A percentile compares a stretch with the other conserved stretches of the same genome.
Evolutionary conservation across 2,888 invertebrate genomes (phyloP).

Genomic region (Napeogenes inachia): DNA sequence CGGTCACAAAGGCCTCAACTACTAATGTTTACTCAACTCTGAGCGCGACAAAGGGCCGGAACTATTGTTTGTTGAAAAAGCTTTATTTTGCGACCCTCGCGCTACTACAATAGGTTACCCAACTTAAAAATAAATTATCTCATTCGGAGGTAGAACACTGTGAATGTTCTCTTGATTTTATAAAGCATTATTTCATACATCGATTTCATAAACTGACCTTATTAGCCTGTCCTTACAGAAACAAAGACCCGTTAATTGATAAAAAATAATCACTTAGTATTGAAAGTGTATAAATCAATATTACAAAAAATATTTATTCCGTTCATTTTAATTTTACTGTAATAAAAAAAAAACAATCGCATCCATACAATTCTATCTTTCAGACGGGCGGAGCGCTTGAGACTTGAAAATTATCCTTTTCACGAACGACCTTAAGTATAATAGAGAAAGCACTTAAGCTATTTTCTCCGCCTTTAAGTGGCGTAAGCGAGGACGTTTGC

Average conservation of each 20-base stretch:
- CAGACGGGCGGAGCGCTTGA: constrained; percentile 57
- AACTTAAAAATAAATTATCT: constrained; percentile 76
- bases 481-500: constrained; percentile 75
- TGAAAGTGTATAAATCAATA: too few relatives aligned
- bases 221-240: too few relatives aligned
- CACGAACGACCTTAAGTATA: constrained; percentile 76
- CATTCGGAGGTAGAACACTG: constrained; percentile 48
- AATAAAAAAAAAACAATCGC: constrained; percentile 23
- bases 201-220: too few relatives aligned
- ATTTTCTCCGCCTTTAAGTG: constrained; percentile 78
- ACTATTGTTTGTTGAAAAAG: constrained; percentile 77
- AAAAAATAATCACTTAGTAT: too few relatives aligned
- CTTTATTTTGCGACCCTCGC: constrained; percentile 75
- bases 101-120: constrained; percentile 74
- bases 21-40: constrained; percentile 76
- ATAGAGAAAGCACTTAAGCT: constrained; percentile 78
- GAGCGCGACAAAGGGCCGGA: constrained; percentile 75
- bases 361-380: constrained; percentile 50
- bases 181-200: too few relatives aligned
- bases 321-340: too few relatives aligned
- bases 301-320: too few relatives aligned
- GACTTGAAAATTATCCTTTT: constrained; percentile 78
- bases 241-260: too few relatives aligned
- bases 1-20: constrained; percentile 65
- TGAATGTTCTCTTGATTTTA: constrained; percentile 32